Evolutionary conservation across 2,797 vertebrate species (phyloP).

Genomic region (Leptoclinus maculatus): DNA sequence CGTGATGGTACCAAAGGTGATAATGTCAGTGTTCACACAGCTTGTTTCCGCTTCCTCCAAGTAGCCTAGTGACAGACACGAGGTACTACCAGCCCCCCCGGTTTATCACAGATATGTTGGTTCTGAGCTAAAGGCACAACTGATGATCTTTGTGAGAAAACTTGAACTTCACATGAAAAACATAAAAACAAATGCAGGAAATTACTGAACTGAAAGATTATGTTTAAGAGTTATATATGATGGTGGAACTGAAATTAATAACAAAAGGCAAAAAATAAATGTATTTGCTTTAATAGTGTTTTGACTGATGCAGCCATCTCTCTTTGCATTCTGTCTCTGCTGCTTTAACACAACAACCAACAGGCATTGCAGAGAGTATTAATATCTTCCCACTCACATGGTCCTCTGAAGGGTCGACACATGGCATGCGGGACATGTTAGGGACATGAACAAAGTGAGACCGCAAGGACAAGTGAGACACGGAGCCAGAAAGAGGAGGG

Average conservation of each 20-base stretch:
- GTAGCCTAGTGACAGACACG: background rate
- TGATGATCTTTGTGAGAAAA: no score
- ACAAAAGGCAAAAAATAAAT: background rate
- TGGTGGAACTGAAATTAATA: background rate
- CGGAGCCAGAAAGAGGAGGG: background rate
- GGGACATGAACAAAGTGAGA: constrained; percentile 10
- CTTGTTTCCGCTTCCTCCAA: background rate
- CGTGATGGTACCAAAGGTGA: background rate
- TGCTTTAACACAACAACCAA: constrained; percentile 6
- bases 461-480: background rate
- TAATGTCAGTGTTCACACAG: background rate
- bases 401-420: constrained; percentile 16
- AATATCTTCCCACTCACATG: constrained; percentile 66
- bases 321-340: constrained; percentile 31
- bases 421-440: constrained; percentile 29
- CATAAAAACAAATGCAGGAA: no score
- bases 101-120: no score
- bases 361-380: constrained; percentile 51
- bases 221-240: background rate
- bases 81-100: background rate
- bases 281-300: background rate
- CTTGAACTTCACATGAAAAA: no score
- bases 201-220: background rate
- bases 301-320: background rate
- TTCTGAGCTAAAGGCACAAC: no score